Evolutionary conservation across 2,113 vertebrate species (phyloP), one percentile per base, ranked within the genome.

Genomic region (Cololabis saira): DNA sequence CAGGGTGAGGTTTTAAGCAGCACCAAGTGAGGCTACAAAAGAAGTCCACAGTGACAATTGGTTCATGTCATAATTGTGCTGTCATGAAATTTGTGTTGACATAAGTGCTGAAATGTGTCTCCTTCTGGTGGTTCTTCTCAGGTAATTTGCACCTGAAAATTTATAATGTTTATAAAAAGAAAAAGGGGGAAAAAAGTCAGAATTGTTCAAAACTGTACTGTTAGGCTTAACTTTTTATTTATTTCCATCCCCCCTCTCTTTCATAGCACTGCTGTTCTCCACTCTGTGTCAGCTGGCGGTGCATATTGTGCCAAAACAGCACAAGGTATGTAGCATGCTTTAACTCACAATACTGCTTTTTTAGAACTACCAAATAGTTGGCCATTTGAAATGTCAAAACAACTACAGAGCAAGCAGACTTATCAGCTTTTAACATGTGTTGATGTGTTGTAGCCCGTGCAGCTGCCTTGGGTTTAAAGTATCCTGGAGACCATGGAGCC

Each of bases 241-340:
- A 18, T 19, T 44, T 17, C 41, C 1, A 18, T 14, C 48, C 16
- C 5, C 27, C 14, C 12, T 61, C 27, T 67, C 15, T 63, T 60
- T 41, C 71, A 4, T 73, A 85, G 86, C 15, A 22, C 59, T 0
- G 0, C 63, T 64, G 56, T 73, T 55, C 58, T 89, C 67, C 66
- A 19, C 62, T 70, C 63, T 47, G 86, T 78, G 41, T 84, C 83
- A 68, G 87, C 85, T 74, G 85, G 87, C 62, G 86, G 85, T 49
- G 66, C 40, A 5, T 89, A 89, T 54, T 90, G 89, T 80, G 78
- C 81, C 41, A 77, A 74, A 82, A 82, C 75, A 61, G 86, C 83
- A 18, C 74, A 65, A 88, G 87, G 88, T 88, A 77, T 12, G 78
- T 81, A 3, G 24, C 49, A 48, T 5, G 10, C 30, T 64, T 50